phyloP scores from a whole-genome alignment of 2,113 vertebrate genomes.

The cat (Felis catus) region DNA sequence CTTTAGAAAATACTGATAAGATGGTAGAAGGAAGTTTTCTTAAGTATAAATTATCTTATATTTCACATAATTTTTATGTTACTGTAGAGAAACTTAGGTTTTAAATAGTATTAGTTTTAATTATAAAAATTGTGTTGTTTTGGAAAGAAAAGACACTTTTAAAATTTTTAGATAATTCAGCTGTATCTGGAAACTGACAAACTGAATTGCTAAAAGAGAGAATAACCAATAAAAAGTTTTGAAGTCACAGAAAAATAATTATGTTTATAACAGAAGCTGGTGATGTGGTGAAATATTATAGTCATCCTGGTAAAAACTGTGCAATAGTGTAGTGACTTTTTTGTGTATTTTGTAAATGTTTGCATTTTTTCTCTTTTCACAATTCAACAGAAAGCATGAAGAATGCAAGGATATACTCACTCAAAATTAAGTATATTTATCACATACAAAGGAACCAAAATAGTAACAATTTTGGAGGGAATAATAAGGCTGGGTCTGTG shows the following conservation, averaged over 20 bases:
- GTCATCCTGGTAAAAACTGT: background rate
- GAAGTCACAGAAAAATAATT: background rate
- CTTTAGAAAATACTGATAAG: background rate
- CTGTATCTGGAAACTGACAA: background rate
- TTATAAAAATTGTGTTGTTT: background rate
- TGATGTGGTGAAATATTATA: background rate
- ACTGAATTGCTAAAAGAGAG: background rate
- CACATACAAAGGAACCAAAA: background rate
- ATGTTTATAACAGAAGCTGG: background rate
- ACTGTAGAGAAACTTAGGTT: background rate
- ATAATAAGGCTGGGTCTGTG: background rate
- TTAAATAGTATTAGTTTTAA: constrained; percentile 23
- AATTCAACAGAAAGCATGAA: background rate
- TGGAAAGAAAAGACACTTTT: background rate
- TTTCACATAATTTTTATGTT: background rate
- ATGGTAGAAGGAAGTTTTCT: background rate
- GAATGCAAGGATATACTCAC: background rate
- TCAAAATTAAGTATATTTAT: background rate
- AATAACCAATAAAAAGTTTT: background rate
- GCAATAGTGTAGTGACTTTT: background rate
- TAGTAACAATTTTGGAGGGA: background rate
- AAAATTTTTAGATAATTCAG: constrained; percentile 8
- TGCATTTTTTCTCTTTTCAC: background rate
- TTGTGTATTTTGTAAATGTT: background rate
- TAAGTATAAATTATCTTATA: background rate